These are phyloP conservation scores for Cyprinodon variegatus DNA, from an alignment of 2,113 vertebrate species.

Conservation along the genomic window DNA sequence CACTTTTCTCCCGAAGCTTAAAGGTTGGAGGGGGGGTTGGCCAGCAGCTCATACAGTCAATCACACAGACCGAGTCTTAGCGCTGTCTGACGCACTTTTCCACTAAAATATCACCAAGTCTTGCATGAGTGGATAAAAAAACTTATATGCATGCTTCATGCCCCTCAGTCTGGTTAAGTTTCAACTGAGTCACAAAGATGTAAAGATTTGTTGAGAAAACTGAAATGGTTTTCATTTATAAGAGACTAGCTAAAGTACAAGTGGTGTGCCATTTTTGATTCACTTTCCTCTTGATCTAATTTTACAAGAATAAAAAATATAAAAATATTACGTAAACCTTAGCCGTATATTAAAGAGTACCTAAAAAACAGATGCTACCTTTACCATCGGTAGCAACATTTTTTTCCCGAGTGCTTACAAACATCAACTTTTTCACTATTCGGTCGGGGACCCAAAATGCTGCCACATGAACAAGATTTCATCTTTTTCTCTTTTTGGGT, in stretches of 20 bases:
- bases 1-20: constrained; percentile 72
- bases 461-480: neutral
- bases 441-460: neutral
- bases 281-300: neutral
- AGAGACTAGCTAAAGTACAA: neutral
- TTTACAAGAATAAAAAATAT: neutral
- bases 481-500: neutral
- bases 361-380: neutral
- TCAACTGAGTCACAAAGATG: constrained; percentile 26
- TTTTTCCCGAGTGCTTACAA: neutral
- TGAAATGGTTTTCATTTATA: constrained; percentile 2
- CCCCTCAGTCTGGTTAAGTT: constrained; percentile 26
- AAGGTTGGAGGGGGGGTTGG: constrained; percentile 66
- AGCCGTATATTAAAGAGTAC: too few relatives aligned
- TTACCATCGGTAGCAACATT: neutral
- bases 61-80: constrained; percentile 61
- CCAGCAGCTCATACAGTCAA: constrained; percentile 67
- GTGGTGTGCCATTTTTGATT: neutral
- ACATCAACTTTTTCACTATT: neutral
- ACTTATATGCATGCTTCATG: constrained; percentile 31
- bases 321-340: neutral
- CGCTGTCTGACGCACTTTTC: constrained; percentile 74
- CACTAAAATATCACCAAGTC: constrained; percentile 69
- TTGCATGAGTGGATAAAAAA: constrained; percentile 43
- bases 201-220: constrained; percentile 29